Evolutionary conservation across 2,888 invertebrate species (phyloP), one percentile per base, ranked within the genome.

Genomic region (Biston betularia): DNA sequence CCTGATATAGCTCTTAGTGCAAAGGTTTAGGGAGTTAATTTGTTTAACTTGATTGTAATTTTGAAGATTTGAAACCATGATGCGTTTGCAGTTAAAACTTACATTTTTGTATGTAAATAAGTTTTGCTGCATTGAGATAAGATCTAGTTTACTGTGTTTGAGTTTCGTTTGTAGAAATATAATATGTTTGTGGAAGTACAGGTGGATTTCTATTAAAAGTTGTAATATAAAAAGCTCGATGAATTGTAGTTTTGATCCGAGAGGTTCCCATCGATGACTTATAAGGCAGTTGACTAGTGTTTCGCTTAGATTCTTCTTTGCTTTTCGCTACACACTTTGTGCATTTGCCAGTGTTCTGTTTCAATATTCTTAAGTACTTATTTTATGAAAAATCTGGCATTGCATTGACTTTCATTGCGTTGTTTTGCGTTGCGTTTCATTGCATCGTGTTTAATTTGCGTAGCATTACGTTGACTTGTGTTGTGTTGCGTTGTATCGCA

Each of bases 211-310:
- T 86, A 88, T 89, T 89, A 88, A 84, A 84, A 84, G 75, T 76
- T 75, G 71, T 73, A 46, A 61, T 71, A 81, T 77, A 87, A 90
- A 90, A 89, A 88, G 80, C 74, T 76, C 80, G 79, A 90, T 89
- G 89, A 89, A 79, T 88, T 80, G 85, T 82, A 78, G 75, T 84
- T 86, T 87, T 79, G 77, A 79, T 76, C 73, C 57, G 72, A 80
- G 72, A 73, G 81, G 87, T 92, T 92, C 92, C 91, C 92, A 92
- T 90, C 87, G 89, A 84, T 83, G 82, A 60, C 57, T 69, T 71
- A 71, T 72, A 74, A 64, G 69, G 0, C 38, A 38, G 67, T 65
- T 3, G 0, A 61, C 64, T 62, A 68, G 12, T 55, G 57, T 1
- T 15, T 35, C 4, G 52, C 4, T 24, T 12, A 15, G 38, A 15